phyloP scores from a whole-genome alignment of 2,888 invertebrate genomes.

The Gonocerus acuteangulatus region DNA sequence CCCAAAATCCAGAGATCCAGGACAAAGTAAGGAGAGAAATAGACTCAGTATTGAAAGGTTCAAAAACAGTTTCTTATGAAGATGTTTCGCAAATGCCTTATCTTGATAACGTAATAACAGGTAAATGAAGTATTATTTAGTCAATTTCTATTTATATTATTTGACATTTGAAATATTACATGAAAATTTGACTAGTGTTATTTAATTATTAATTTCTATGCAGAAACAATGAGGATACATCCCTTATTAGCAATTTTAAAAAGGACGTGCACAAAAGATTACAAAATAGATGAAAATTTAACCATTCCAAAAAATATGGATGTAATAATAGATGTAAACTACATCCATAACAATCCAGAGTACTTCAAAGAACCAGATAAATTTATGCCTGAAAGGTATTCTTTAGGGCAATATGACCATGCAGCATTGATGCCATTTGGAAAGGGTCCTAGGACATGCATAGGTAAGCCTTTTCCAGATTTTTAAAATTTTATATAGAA shows the following conservation, averaged over 20 bases:
- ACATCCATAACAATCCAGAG: conserved; percentile 13
- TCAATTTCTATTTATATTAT: background rate
- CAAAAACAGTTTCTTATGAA: background rate
- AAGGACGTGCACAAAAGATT: conserved; percentile 3
- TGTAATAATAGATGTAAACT: background rate
- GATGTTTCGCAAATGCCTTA: background rate
- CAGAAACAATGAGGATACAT: conserved; percentile 14
- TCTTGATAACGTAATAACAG: conserved; percentile 2
- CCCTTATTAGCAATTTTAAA: conserved; percentile 9
- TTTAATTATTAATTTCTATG: too few relatives aligned
- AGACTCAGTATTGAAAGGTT: background rate
- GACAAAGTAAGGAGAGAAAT: conserved; percentile 8
- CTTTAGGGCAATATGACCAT: background rate
- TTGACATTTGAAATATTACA: too few relatives aligned
- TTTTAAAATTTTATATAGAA: too few relatives aligned
- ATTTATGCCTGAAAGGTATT: conserved; percentile 25
- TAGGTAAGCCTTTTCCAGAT: conserved; percentile 11
- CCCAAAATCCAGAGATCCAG: background rate
- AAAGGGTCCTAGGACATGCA: conserved; percentile 17
- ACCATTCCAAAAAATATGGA: background rate
- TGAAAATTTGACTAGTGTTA: too few relatives aligned
- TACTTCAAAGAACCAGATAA: conserved; percentile 11
- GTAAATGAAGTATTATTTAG: background rate
- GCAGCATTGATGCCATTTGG: conserved; percentile 20
- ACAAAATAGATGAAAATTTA: conserved; percentile 9